Base-by-base conservation (phyloP, 2,888 invertebrate genomes). In the Aleiodes testaceus region DNA sequence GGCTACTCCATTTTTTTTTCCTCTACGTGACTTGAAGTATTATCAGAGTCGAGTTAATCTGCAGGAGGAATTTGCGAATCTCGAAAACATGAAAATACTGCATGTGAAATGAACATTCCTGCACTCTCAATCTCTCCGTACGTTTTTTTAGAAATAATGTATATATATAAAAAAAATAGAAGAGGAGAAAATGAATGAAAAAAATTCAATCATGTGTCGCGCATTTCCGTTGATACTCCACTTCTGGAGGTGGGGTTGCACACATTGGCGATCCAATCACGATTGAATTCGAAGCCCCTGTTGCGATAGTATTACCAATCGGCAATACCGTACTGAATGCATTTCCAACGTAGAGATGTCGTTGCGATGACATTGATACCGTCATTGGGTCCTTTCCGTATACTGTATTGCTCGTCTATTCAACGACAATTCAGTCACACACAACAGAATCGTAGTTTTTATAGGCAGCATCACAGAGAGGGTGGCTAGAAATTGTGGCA, bases 221-320 rank as follows among this genome's bases (percentile, higher is more conserved):
- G 53, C 22, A 53, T 53, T 53, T 53, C 53, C 53, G 53, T 53
- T 53, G 20, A 53, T 53, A 26, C 53, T 53, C 18, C 26, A 11
- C 36, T 36, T 36, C 11, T 9, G 7, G 36, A 36, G 20, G 45
- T 12, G 50, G n/a, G 66, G 42, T 16, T 26, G 22, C 49, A 45
- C 47, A 36, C 36, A 65, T 65, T 42, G 66, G n/a, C 16, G 44
- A 53, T 66, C 44, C 66, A 66, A 66, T 66, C 66, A 66, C 36
- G 53, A 66, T 66, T 66, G 52, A 66, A 66, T 66, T 42, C 11
- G 66, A 66, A 66, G 52, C 53, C 66, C 53, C 53, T 42, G 53
- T 53, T 20, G 20, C 44, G 53, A 52, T 66, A 66, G 18, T 66
- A 66, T 66, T 66, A 66, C 66, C 52, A 50, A 50, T 49, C n/a